phyloP scores from a whole-genome alignment of 2,797 vertebrate genomes.

The Sandelia bainsii region DNA sequence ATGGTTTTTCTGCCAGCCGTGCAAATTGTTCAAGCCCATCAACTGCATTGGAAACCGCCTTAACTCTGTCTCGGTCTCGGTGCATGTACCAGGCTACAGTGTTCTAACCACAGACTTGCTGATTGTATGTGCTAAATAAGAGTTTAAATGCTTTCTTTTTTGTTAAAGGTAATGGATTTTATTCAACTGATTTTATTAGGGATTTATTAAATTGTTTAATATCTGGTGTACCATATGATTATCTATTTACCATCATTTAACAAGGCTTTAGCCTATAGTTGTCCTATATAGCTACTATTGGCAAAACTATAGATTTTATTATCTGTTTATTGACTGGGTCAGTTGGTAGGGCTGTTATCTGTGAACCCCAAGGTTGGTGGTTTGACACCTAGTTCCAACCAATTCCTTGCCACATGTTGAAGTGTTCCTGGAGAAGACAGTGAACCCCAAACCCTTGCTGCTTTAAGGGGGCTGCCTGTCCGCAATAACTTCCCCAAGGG shows the following conservation, averaged over 20 bases:
- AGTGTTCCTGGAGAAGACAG: too few relatives aligned
- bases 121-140: neutral
- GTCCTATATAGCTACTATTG: too few relatives aligned
- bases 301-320: too few relatives aligned
- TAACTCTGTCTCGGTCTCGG: constrained; percentile 55
- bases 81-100: constrained; percentile 28
- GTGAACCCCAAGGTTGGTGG: too few relatives aligned
- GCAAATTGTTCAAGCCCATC: constrained; percentile 83
- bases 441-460: too few relatives aligned
- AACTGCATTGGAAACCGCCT: constrained; percentile 67
- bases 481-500: too few relatives aligned
- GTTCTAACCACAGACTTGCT: constrained; percentile 13
- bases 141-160: neutral
- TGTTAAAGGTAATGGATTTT: constrained; percentile 6
- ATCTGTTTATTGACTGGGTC: constrained; percentile 42
- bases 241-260: constrained; percentile 20
- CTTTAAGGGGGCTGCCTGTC: too few relatives aligned
- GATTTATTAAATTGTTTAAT: neutral
- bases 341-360: too few relatives aligned
- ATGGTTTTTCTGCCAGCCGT: constrained; percentile 81
- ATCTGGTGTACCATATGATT: constrained; percentile 11
- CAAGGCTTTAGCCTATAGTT: neutral
- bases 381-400: too few relatives aligned
- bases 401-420: too few relatives aligned
- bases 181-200: neutral